Evolutionary conservation across 2,888 invertebrate species (phyloP).

Genomic region (Pardosa pseudoannulata): DNA sequence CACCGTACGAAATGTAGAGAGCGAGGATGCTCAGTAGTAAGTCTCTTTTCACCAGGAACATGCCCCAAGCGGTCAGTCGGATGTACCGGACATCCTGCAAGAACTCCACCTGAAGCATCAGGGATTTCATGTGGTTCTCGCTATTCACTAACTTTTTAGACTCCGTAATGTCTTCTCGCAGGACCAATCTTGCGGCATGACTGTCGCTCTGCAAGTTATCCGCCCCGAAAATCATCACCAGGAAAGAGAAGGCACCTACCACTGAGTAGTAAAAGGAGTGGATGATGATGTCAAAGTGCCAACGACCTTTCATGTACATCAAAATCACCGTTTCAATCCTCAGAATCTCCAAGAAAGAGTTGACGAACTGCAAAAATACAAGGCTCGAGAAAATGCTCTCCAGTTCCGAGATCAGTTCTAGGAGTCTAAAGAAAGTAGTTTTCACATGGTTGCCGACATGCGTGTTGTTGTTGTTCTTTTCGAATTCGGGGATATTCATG

Average conservation of each 20-base stretch:
- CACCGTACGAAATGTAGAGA: slow-evolving; percentile 18
- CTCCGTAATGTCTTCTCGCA: not conserved
- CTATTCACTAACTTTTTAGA: too few species aligned
- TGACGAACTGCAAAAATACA: slow-evolving; percentile 24
- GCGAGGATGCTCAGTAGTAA: slow-evolving; percentile 17
- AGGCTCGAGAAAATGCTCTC: slow-evolving; percentile 8
- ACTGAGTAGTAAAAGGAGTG: slow-evolving; percentile 21
- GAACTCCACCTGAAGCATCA: not conserved
- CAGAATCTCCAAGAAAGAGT: slow-evolving; percentile 27
- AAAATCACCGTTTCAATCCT: slow-evolving; percentile 25
- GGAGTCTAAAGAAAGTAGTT: not conserved
- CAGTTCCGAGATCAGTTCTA: not conserved
- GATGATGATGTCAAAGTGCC: slow-evolving; percentile 27
- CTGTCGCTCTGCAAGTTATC: not conserved
- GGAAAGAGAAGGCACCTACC: not conserved
- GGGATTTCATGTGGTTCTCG: not conserved
- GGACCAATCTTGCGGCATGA: not conserved
- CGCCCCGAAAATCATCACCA: slow-evolving; percentile 16
- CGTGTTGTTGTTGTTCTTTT: not conserved
- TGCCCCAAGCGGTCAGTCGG: slow-evolving; percentile 30
- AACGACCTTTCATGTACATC: slow-evolving; percentile 30
- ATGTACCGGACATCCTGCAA: slow-evolving; percentile 10
- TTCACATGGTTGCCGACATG: not conserved
- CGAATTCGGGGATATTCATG: too few species aligned
- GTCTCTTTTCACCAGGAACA: slow-evolving; percentile 29